Conservation (phyloP, 2,113 vertebrate genomes). For the Edolisoma coerulescens region DNA sequence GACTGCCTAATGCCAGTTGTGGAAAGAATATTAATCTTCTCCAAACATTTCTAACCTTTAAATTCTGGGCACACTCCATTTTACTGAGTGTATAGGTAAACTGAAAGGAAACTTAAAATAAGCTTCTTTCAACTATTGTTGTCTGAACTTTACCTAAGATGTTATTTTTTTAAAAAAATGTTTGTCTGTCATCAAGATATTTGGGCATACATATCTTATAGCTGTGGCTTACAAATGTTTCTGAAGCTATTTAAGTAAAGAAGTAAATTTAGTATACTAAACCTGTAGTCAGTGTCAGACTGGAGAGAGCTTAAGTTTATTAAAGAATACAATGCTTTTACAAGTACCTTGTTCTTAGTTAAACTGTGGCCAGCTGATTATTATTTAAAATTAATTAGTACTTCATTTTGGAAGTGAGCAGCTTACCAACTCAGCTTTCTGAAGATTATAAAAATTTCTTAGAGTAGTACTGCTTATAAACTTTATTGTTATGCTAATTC, state of each 20-base stretch:
- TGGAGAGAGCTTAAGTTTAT: background rate
- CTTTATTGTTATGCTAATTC: background rate
- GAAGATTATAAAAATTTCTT: background rate
- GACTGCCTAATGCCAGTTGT: background rate
- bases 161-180: background rate
- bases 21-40: background rate
- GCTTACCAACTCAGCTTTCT: background rate
- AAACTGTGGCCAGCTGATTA: background rate
- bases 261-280: background rate
- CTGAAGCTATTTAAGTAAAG: background rate
- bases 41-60: background rate
- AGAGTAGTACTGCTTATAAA: background rate
- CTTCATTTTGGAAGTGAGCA: background rate
- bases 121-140: background rate
- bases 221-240: background rate
- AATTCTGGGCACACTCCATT: background rate
- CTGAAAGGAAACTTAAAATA: background rate
- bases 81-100: background rate
- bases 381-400: background rate
- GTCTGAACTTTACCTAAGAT: background rate
- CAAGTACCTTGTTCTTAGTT: background rate
- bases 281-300: background rate
- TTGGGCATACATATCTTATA: background rate
- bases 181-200: background rate
- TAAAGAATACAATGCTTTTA: background rate